These are phyloP conservation scores for Blastobasis adustella DNA, from an alignment of 2,888 invertebrate genomes.

Conservation along the genomic window DNA sequence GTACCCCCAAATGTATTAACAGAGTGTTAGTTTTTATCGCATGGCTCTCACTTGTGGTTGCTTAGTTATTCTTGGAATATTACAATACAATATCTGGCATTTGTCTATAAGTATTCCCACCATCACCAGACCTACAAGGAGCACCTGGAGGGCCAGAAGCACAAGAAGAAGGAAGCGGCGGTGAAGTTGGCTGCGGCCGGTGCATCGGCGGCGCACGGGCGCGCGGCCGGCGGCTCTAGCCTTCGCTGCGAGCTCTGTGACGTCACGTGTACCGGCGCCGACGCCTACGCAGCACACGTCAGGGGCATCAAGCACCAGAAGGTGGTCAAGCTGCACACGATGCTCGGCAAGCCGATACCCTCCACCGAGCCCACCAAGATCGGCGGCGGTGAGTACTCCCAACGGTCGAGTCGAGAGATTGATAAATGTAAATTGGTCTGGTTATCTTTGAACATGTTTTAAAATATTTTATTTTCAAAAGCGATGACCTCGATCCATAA, in stretches of 20 bases:
- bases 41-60: too few relatives aligned
- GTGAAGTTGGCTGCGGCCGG: slow-evolving; percentile 77
- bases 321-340: slow-evolving; percentile 96
- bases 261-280: slow-evolving; percentile 98
- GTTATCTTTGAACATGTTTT: too few relatives aligned
- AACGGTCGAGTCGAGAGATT: neutral
- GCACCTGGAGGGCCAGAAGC: slow-evolving; percentile 98
- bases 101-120: too few relatives aligned
- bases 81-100: too few relatives aligned
- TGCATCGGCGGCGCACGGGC: slow-evolving; percentile 48
- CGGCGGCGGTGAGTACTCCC: slow-evolving; percentile 24
- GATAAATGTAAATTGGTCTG: too few relatives aligned
- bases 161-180: slow-evolving; percentile 96
- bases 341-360: slow-evolving; percentile 97
- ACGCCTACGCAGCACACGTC: slow-evolving; percentile 98
- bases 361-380: slow-evolving; percentile 95
- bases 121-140: slow-evolving; percentile 76
- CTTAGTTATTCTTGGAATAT: neutral
- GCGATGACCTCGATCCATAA: too few relatives aligned
- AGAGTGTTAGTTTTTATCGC: too few relatives aligned
- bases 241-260: slow-evolving; percentile 97
- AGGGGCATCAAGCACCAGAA: slow-evolving; percentile 98
- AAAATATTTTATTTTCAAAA: too few relatives aligned
- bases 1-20: too few relatives aligned
- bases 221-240: slow-evolving; percentile 61